phyloP scores from a whole-genome alignment of 2,888 invertebrate genomes.

The Desoria tigrina region DNA sequence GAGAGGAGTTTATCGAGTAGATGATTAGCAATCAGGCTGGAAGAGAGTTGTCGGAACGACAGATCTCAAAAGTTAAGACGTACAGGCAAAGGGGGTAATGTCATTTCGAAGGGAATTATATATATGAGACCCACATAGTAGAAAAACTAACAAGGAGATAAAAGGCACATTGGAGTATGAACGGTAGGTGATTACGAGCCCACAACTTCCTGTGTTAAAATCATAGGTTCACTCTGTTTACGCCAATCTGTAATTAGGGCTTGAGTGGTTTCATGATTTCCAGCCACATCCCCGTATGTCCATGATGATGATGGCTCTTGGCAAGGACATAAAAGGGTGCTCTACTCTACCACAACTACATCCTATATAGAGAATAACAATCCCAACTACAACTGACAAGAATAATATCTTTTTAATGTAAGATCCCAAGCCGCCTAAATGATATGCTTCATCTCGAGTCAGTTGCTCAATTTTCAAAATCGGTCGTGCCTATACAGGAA shows the following conservation, averaged over 20 bases:
- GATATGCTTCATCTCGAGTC: neutral
- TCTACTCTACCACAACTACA: neutral
- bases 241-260: constrained; percentile 47
- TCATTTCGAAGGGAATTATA: neutral
- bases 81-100: constrained; percentile 7
- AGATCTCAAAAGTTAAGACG: constrained; percentile 9
- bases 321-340: constrained; percentile 13
- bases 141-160: constrained; percentile 17
- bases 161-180: constrained; percentile 10
- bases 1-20: neutral
- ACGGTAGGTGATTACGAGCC: constrained; percentile 30
- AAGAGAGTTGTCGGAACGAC: neutral
- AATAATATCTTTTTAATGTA: constrained; percentile 15
- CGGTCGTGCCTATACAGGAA: too few relatives aligned
- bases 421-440: constrained; percentile 4
- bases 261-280: constrained; percentile 9
- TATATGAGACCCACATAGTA: constrained; percentile 10
- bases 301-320: too few relatives aligned
- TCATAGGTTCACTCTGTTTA: constrained; percentile 44
- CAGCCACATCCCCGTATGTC: neutral
- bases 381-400: constrained; percentile 6
- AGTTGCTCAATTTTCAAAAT: too few relatives aligned
- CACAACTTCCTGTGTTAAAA: constrained; percentile 54
- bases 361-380: too few relatives aligned
- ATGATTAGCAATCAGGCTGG: neutral